Percentiles rank a stretch among this genome's conserved stretches.
phyloP scores from a whole-genome alignment of 2,888 invertebrate species.

The Limnephilus lunatus region DNA sequence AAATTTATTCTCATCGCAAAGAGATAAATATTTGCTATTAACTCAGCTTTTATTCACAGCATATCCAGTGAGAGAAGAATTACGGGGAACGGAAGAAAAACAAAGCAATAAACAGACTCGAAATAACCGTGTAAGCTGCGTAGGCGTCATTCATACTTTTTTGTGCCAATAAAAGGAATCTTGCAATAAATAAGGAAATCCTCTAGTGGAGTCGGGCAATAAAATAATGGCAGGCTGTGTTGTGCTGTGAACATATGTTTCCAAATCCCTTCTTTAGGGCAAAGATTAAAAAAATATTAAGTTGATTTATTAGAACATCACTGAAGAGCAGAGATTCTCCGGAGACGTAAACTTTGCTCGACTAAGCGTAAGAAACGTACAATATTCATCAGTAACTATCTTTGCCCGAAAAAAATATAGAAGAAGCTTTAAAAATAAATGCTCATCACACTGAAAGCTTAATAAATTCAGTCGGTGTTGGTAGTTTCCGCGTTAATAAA shows the following conservation, averaged over 20 bases:
- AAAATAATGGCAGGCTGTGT: neutral
- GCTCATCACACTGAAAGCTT: neutral
- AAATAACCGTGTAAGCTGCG: slow-evolving; percentile 43
- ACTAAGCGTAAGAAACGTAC: neutral
- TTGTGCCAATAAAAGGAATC: slow-evolving; percentile 53
- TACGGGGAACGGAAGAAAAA: slow-evolving; percentile 36
- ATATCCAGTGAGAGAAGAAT: neutral
- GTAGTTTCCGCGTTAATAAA: neutral
- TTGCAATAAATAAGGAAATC: slow-evolving; percentile 8
- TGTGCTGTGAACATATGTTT: neutral
- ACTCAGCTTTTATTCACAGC: neutral
- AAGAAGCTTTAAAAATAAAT: neutral
- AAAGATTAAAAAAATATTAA: neutral
- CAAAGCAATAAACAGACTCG: slow-evolving; percentile 57
- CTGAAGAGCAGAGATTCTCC: neutral
- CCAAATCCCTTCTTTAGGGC: neutral
- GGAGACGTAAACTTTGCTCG: neutral
- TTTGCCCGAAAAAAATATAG: neutral
- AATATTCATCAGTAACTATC: neutral
- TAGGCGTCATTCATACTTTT: slow-evolving; percentile 56
- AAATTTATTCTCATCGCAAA: neutral
- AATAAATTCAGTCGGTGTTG: neutral
- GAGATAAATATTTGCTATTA: neutral
- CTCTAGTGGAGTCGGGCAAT: neutral
- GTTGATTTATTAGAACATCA: neutral